Evolutionary conservation across 2,797 vertebrate species (phyloP).

Genomic region (Zonotrichia albicollis): DNA sequence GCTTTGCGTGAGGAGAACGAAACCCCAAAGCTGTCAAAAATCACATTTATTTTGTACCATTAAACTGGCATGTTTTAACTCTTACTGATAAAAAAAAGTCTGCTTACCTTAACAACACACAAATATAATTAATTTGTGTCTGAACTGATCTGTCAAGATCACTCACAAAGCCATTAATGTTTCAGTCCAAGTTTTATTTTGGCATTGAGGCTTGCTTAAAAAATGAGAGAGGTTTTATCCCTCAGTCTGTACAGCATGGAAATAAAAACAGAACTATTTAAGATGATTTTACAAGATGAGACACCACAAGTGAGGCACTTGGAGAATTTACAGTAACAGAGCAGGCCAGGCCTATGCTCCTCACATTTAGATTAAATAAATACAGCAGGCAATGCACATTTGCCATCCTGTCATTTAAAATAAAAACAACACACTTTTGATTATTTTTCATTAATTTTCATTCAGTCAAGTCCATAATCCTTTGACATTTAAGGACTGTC

Average conservation of each 20-base stretch:
- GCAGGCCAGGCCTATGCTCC: neutral
- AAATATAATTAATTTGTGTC: rapidly evolving
- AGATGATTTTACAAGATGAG: neutral
- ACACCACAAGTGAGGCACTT: neutral
- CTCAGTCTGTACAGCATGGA: neutral
- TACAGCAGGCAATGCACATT: rapidly evolving
- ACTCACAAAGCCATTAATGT: neutral
- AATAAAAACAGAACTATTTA: neutral
- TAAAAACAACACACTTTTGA: neutral
- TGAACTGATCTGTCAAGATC: rapidly evolving
- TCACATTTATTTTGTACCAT: rapidly evolving
- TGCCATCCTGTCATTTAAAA: neutral
- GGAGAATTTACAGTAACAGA: rapidly evolving
- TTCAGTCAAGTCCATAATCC: neutral
- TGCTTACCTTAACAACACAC: neutral
- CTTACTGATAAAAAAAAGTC: rapidly evolving
- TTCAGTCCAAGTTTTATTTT: slow-evolving; percentile 5
- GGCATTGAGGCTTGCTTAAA: neutral
- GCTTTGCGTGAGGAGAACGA: neutral
- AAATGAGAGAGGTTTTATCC: neutral
- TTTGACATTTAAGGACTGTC: neutral
- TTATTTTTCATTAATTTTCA: neutral
- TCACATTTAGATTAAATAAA: neutral
- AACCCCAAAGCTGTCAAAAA: rapidly evolving
- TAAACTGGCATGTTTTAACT: rapidly evolving